Evolutionary conservation across 2,797 vertebrate genomes (phyloP).

Genomic region (Kryptolebias ocellatus): DNA sequence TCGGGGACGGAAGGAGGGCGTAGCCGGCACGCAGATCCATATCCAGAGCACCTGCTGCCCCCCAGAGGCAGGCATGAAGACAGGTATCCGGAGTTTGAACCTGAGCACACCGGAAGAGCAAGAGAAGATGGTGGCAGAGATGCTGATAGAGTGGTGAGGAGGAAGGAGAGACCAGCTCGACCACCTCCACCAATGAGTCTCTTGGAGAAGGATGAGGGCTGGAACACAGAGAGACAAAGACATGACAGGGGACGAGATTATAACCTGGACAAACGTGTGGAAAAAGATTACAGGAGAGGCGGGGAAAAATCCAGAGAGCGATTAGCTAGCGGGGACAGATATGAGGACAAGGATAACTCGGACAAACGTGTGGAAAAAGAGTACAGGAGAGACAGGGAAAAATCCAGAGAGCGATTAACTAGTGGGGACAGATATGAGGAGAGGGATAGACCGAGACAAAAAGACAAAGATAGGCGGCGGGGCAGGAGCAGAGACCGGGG

Average conservation of each 20-base stretch:
- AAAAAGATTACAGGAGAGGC: conserved; percentile 53
- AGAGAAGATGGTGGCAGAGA: conserved; percentile 48
- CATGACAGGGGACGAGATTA: conserved; percentile 36
- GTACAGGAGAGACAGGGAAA: conserved; percentile 57
- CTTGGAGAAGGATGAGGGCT: conserved; percentile 57
- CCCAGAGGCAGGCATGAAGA: conserved; percentile 67
- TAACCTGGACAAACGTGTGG: conserved; percentile 40
- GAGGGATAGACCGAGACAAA: conserved; percentile 34
- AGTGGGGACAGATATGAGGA: conserved; percentile 51
- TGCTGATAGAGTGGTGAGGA: conserved; percentile 59
- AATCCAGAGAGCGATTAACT: conserved; percentile 47
- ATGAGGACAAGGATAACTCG: conserved; percentile 38
- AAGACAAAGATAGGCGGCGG: conserved; percentile 47
- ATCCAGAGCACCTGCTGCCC: conserved; percentile 65
- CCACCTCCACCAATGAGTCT: conserved; percentile 68
- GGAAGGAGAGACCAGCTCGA: conserved; percentile 76
- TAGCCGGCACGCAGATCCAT: conserved; percentile 62
- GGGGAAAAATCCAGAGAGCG: conserved; percentile 57
- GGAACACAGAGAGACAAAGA: conserved; percentile 55
- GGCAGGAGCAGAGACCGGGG: conserved; percentile 62
- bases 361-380: conserved; percentile 46
- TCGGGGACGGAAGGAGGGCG: conserved; percentile 48
- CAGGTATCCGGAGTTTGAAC: conserved; percentile 64
- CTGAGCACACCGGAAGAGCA: conserved; percentile 59
- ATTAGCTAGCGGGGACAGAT: conserved; percentile 49